Evolutionary conservation across 2,797 vertebrate genomes (phyloP), one percentile per base, ranked within the genome.

Genomic region (Lerista edwardsae): DNA sequence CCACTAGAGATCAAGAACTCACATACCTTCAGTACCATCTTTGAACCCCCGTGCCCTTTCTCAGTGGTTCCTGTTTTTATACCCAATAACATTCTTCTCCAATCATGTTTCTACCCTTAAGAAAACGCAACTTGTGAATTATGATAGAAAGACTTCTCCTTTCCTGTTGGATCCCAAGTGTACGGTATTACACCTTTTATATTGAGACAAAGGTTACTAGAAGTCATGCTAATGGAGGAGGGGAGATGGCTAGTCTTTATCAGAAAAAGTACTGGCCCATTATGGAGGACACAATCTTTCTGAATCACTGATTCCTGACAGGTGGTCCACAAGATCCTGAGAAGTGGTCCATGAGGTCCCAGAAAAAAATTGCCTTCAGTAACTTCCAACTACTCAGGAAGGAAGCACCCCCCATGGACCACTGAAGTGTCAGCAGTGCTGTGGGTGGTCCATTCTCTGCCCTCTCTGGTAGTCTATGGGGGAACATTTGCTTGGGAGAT

Each of bases 41-140:
- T 51, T 51, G 79, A 41, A 84, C 65, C 25, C 29, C 81, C 74
- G 77, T 64, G 74, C 87, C 84, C 39, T 87, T 87, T 87, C 62
- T 81, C 36, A 10, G 29, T 86, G 79, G 85, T 27, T 69, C 41
- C 9, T 1, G 1, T 39, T 29, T 4, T 44, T 44, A 62, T 71
- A 72, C 47, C 59, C 31, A 74, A 21, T 29, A 0, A 15, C 2
- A 23, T 61, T 75, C 64, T 74, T 67, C n/a, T 36, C 39, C 65
- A 65, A 14, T 4, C 34, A 10, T 10, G 14, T 15, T 64, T 81
- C 25, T 39, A 55, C 67, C 29, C 19, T n/a, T 27, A 39, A 47
- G 17, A 59, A 79, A n/a, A 67, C 59, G 36, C 61, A 72, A 74
- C 9, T 51, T 23, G 39, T 34, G 41, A 82, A n/a, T 74, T 79